phyloP scores from a whole-genome alignment of 2,797 vertebrate species.

The Rhincodon typus region DNA sequence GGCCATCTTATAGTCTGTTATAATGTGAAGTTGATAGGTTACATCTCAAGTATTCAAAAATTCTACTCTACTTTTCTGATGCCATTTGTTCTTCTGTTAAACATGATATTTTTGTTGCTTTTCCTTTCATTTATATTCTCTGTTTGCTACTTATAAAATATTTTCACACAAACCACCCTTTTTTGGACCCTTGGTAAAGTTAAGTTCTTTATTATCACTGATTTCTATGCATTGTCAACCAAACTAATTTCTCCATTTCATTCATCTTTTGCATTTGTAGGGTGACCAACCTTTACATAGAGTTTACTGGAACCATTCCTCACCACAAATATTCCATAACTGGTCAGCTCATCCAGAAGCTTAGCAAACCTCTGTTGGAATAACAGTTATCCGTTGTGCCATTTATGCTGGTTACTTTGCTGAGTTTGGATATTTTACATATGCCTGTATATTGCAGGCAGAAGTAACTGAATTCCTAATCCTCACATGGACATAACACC shows the following conservation, averaged over 20 bases:
- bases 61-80: not conserved
- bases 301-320: not conserved
- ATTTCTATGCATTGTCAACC: not conserved
- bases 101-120: too few species aligned
- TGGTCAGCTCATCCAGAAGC: not conserved
- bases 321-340: not conserved
- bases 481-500: not conserved
- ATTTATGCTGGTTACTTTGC: not conserved
- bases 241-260: not conserved
- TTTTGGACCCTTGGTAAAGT: not conserved
- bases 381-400: not conserved
- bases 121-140: not conserved
- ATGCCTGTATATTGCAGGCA: not conserved
- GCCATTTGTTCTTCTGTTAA: not conserved
- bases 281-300: not conserved
- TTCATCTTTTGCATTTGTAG: not conserved
- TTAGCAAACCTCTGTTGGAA: not conserved
- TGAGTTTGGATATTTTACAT: not conserved
- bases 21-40: not conserved
- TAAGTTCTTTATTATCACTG: not conserved
- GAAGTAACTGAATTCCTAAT: not conserved
- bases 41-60: not conserved
- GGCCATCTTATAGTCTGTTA: not conserved
- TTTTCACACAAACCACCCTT: not conserved
- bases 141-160: not conserved